Conservation (phyloP, 1,140 invertebrate species). For the Bombyx mandarina region DNA sequence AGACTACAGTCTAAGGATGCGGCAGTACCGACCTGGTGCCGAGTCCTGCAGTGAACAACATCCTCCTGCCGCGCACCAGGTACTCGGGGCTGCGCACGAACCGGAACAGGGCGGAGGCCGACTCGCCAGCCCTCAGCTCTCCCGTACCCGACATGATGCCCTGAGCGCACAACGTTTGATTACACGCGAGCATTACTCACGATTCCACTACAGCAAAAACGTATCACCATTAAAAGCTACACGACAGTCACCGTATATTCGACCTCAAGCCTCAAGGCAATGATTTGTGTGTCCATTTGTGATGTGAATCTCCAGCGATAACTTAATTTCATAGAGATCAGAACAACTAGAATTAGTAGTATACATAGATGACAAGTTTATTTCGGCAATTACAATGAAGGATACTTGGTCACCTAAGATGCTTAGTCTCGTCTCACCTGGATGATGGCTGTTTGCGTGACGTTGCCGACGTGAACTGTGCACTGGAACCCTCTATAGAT, state of each 20-base stretch:
- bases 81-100: conserved; percentile 94
- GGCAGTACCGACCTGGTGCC: conserved; percentile 66
- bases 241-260: not conserved
- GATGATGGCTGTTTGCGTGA: conserved; percentile 93
- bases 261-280: not conserved
- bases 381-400: not conserved
- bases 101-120: conserved; percentile 88
- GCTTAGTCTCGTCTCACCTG: conserved; percentile 42
- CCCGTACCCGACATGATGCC: conserved; percentile 46
- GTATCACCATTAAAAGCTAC: not conserved
- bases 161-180: conserved; percentile 22
- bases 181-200: not conserved
- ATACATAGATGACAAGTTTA: not conserved
- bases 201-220: not conserved
- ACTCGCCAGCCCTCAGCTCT: conserved; percentile 81
- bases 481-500: conserved; percentile 93
- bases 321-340: not conserved
- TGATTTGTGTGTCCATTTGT: not conserved
- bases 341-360: not conserved
- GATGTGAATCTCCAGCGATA: not conserved
- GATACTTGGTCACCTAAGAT: not conserved
- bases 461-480: conserved; percentile 94
- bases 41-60: conserved; percentile 90
- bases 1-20: not conserved
- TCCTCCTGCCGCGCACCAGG: conserved; percentile 86